Percentiles rank a stretch among this genome's conserved stretches.
Evolutionary conservation across 2,888 invertebrate genomes (phyloP).

Genomic region (Atrina japonica): DNA sequence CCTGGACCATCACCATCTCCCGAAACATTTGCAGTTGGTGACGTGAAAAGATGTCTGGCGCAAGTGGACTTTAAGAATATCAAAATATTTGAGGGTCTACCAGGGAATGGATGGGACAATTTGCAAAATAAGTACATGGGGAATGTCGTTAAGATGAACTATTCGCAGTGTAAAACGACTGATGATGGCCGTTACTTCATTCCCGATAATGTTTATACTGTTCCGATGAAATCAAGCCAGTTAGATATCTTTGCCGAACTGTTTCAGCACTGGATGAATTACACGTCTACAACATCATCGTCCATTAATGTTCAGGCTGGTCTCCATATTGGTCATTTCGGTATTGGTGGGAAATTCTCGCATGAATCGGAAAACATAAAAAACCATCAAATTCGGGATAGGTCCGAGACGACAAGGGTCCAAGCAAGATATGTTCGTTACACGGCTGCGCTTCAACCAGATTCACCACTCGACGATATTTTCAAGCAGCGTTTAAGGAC

Average conservation of each 20-base stretch:
- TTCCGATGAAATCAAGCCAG: constrained; percentile 59
- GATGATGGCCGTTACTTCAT: constrained; percentile 61
- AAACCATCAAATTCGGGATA: constrained; percentile 55
- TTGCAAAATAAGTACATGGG: constrained; percentile 56
- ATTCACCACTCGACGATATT: constrained; percentile 52
- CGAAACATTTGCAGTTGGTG: background rate
- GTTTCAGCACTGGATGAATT: constrained; percentile 36
- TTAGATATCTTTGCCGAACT: constrained; percentile 54
- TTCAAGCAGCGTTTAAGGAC: constrained; percentile 61
- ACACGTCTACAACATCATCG: constrained; percentile 52
- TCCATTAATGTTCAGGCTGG: constrained; percentile 63
- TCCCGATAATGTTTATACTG: constrained; percentile 54
- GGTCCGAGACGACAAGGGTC: constrained; percentile 58
- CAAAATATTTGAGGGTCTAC: constrained; percentile 57
- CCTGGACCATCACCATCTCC: background rate
- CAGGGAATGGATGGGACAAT: constrained; percentile 68
- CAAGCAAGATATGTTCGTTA: constrained; percentile 61
- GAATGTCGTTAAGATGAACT: constrained; percentile 53
- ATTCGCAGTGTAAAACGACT: constrained; percentile 54
- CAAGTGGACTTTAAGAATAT: constrained; percentile 13
- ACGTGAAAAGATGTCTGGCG: constrained; percentile 12
- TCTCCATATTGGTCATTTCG: constrained; percentile 42
- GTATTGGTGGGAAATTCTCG: constrained; percentile 68
- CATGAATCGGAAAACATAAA: constrained; percentile 58
- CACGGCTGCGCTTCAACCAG: constrained; percentile 60